Percentiles rank a stretch among this genome's conserved stretches.
Conservation (phyloP, 2,888 invertebrate species). For the Acanthosepion pharaonis region DNA sequence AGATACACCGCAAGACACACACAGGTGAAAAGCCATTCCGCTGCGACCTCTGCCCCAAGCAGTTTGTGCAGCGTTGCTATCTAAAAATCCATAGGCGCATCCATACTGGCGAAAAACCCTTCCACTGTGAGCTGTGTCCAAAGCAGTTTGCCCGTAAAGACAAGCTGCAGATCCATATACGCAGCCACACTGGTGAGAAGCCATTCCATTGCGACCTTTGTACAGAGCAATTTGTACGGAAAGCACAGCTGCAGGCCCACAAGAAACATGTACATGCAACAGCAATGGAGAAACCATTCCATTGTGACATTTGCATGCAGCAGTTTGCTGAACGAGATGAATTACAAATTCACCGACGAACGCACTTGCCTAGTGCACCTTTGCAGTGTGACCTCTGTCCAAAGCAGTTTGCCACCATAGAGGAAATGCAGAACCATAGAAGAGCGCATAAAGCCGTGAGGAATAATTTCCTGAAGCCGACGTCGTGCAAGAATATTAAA, state of each 20-base stretch:
- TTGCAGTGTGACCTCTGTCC: slow-evolving; percentile 36
- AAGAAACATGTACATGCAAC: slow-evolving; percentile 6
- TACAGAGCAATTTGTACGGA: background rate
- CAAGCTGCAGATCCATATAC: slow-evolving; percentile 40
- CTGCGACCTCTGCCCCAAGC: slow-evolving; percentile 41
- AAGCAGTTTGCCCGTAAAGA: slow-evolving; percentile 44
- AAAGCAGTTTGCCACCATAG: slow-evolving; percentile 42
- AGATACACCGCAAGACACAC: slow-evolving; percentile 42
- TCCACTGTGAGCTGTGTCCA: slow-evolving; percentile 12
- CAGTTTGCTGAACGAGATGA: background rate
- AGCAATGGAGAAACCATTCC: background rate
- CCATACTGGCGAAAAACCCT: background rate
- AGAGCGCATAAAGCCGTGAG: slow-evolving; percentile 40
- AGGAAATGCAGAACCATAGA: slow-evolving; percentile 39
- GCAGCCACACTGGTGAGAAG: slow-evolving; percentile 1
- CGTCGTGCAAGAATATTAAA: slow-evolving; percentile 43
- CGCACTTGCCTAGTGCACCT: background rate
- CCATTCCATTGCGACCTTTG: slow-evolving; percentile 37
- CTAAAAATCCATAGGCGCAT: background rate
- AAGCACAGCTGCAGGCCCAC: slow-evolving; percentile 34
- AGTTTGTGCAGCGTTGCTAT: slow-evolving; percentile 36
- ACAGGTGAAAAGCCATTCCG: slow-evolving; percentile 24
- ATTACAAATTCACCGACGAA: background rate
- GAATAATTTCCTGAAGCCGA: slow-evolving; percentile 43
- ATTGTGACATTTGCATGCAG: slow-evolving; percentile 37